These are phyloP conservation scores for Rhea pennata DNA, from an alignment of 2,113 vertebrate genomes.

Conservation along the genomic window DNA sequence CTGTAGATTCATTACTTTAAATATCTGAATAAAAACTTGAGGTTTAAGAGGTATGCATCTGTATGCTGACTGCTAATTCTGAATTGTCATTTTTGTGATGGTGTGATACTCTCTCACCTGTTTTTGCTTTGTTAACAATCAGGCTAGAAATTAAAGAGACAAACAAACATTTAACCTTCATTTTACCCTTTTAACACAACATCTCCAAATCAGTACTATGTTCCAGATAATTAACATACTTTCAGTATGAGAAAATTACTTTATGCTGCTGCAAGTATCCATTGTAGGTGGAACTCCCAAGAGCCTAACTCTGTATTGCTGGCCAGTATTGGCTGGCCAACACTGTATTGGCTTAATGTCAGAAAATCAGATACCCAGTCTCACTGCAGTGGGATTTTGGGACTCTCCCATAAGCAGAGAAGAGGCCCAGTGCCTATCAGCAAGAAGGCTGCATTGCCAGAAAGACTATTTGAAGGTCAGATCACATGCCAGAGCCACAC, in stretches of 20 bases:
- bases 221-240: neutral
- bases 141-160: neutral
- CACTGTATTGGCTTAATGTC: rapidly evolving
- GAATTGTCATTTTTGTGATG: neutral
- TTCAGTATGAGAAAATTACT: neutral
- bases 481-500: rapidly evolving
- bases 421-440: neutral
- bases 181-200: neutral
- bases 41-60: neutral
- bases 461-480: neutral
- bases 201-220: neutral
- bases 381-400: neutral
- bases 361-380: neutral
- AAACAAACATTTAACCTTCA: neutral
- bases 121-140: neutral
- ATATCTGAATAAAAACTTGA: neutral
- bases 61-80: neutral
- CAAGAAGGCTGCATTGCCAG: neutral
- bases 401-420: neutral
- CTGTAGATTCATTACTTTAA: neutral
- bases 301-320: neutral
- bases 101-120: neutral
- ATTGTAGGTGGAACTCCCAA: neutral
- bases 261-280: neutral
- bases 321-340: too few species aligned